Conservation (phyloP, 1,140 invertebrate genomes). For the Teleogryllus occipitalis region DNA sequence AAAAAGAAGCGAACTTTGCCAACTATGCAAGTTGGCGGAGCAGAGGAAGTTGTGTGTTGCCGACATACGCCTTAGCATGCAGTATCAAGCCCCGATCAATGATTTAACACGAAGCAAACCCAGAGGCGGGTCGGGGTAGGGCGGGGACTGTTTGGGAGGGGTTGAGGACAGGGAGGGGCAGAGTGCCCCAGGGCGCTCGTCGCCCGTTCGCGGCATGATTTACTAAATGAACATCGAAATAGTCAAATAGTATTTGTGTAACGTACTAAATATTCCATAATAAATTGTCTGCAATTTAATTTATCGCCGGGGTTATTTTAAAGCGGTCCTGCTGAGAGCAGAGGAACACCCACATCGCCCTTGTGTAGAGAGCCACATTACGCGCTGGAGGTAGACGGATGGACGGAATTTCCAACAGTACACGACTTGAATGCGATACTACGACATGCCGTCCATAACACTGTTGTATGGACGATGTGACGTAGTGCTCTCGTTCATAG, state of each 20-base stretch:
- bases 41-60: neutral
- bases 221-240: neutral
- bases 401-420: too few relatives aligned
- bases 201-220: neutral
- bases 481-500: too few relatives aligned
- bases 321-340: neutral
- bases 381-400: too few relatives aligned
- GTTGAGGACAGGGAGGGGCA: too few relatives aligned
- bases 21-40: neutral
- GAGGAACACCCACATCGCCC: too few relatives aligned
- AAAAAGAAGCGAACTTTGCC: neutral
- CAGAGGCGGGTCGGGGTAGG: too few relatives aligned
- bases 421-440: too few relatives aligned
- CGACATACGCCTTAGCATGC: neutral
- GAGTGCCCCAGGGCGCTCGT: neutral
- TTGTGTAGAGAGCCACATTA: too few relatives aligned
- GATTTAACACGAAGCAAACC: too few relatives aligned
- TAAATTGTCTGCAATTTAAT: neutral
- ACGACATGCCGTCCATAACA: too few relatives aligned
- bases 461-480: too few relatives aligned
- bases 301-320: neutral
- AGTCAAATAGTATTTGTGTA: neutral
- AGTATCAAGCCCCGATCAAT: neutral
- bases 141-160: too few relatives aligned
- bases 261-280: neutral